Base-by-base conservation (phyloP, 2,113 vertebrate genomes). In the Sinocyclocheilus rhinocerous region DNA sequence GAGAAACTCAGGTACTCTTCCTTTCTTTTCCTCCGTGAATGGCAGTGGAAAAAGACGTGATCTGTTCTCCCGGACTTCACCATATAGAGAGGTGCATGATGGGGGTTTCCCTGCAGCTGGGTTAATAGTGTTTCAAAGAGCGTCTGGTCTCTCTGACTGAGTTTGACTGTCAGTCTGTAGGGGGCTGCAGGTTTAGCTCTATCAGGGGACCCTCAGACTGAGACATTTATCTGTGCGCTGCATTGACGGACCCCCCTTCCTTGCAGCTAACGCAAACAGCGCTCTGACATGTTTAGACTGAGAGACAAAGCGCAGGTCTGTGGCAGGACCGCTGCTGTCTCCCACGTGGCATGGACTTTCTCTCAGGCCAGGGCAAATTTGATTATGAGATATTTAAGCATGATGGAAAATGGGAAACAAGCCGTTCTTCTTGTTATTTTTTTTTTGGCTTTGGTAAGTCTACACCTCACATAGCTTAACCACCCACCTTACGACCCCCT, bases 301-400 rank as follows among this genome's bases (percentile, higher is more conserved):
- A 92, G 92, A 92, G 93, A 95, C 94, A 93, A 91, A 92, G 94
- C 90, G 88, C 94, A 95, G 94, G 92, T 86, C 93, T 90, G 89
- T 87, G 83, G 92, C 94, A 94, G 91, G 86, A 92, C 85, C 82
- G 86, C 92, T 88, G 87, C 85, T 92, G 91, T 92, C 93, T 90
- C 86, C 87, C 78, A 67, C 83, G 88, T 81, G 88, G 87, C 92
- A 92, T 92, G 91, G 89, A 89, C 91, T 90, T 93, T 93, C 90
- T 83, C 92, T 90, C 50, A 89, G 88, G 42, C 88, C 86, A 92
- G 92, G 89, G 91, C 90, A 90, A 86, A 92, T 94, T 94, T 94
- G 93, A 93, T 93, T 90, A 92, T 87, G 83, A 87, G 92, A 92
- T 93, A 93, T 92, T 94, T 94, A 94, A 94, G 95, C 93, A 93